Base-by-base conservation (phyloP, 2,888 invertebrate species). In the Philhelius pedissequus region DNA sequence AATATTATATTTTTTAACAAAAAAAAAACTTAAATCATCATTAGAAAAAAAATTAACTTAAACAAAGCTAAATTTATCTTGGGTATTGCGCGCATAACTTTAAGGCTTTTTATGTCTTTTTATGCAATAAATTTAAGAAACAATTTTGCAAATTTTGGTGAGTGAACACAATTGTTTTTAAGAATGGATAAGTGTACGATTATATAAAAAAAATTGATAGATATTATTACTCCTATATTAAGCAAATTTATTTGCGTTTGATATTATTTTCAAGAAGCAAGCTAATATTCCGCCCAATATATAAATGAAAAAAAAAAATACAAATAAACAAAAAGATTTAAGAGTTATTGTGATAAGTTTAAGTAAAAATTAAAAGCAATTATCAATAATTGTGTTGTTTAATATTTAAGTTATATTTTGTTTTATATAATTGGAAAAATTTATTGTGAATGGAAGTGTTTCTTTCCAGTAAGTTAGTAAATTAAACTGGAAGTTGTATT, bases 211-310 rank as follows among this genome's bases (percentile, higher is more conserved):
- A 64, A 18, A 52, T 15, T 52, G 8, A 54, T 66, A 48, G 18
- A 27, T 22, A 50, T 68, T 52, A 15, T 56, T 58, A 56, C 13
- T 20, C 35, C 56, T 56, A 20, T 32, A 35, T 20, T 20, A 27
- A 18, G 62, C 62, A 62, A 35, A 60, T 71, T 45, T 35, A 35
- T 18, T 62, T 50, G n/a, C 32, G 1, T 60, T 75, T 60, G 8
- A 40, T 20, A 64, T 54, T 50, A 70, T 48, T 43, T 52, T 79
- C 15, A 54, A 70, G 56, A 69, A 74, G 40, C 81, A 87, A 87
- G 87, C 88, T 87, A 86, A 87, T 83, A 88, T 87, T 88, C 88
- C 88, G 88, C 88, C 88, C 88, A 88, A 86, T 86, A 86, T 73
- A 76, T 83, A 64, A 50, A 83, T 38, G 20, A 68, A 76, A 54